A percentile compares a stretch with the other conserved stretches of the same genome.
Conservation (phyloP, 2,113 vertebrate species). For the Acrocephalus arundinaceus region DNA sequence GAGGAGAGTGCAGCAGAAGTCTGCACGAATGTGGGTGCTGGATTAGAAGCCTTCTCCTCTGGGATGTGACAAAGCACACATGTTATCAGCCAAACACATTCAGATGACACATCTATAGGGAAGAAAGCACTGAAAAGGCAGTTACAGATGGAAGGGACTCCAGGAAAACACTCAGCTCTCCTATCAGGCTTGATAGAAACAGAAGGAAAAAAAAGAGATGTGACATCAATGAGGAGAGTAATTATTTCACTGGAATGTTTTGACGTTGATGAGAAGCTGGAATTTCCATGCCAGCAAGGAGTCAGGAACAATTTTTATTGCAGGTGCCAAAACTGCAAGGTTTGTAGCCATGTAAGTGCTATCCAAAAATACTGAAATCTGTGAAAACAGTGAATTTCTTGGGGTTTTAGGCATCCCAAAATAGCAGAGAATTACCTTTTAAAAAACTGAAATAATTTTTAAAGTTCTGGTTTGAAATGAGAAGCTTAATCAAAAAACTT, state of each 20-base stretch:
- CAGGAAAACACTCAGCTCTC: background rate
- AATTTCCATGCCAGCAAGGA: background rate
- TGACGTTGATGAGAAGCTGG: background rate
- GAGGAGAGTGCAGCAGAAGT: background rate
- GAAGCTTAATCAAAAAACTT: background rate
- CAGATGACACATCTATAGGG: background rate
- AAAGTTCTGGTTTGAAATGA: background rate
- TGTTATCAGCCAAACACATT: background rate
- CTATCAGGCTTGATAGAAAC: background rate
- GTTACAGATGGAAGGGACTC: background rate
- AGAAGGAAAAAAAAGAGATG: background rate
- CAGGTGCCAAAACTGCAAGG: background rate
- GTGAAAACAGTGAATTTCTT: background rate
- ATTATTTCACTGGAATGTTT: background rate
- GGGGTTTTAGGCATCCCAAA: background rate
- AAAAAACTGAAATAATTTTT: background rate
- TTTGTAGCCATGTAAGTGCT: background rate
- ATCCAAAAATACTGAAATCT: background rate
- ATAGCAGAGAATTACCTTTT: background rate
- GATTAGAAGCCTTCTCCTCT: background rate
- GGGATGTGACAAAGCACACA: background rate
- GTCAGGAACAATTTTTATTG: background rate
- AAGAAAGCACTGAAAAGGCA: background rate
- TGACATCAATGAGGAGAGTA: background rate
- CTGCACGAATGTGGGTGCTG: accelerated